Evolutionary conservation across 2,888 invertebrate species (phyloP).

Genomic region (Hanleya hanleyi): DNA sequence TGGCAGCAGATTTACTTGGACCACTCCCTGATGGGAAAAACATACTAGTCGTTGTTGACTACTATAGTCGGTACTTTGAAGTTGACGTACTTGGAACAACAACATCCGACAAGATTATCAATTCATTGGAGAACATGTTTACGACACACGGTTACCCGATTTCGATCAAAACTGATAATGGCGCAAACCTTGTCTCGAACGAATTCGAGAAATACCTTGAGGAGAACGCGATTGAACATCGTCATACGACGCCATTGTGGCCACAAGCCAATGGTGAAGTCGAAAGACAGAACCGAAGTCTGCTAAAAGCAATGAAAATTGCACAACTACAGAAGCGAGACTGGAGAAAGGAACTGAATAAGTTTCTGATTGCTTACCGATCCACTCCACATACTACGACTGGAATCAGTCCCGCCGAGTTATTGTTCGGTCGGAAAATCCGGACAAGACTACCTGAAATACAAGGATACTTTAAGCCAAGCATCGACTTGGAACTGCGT

Average conservation of each 20-base stretch:
- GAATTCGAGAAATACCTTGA: conserved; percentile 30
- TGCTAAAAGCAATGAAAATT: conserved; percentile 40
- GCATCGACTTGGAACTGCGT: conserved; percentile 6
- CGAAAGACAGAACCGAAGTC: conserved; percentile 38
- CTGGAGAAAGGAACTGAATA: conserved; percentile 17
- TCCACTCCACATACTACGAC: conserved; percentile 38
- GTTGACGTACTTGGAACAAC: conserved; percentile 25
- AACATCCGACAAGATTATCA: conserved; percentile 33
- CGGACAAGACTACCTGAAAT: conserved; percentile 34
- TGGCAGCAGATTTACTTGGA: conserved; percentile 37
- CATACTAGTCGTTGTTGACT: conserved; percentile 41
- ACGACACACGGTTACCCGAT: conserved; percentile 32
- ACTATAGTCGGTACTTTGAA: conserved; percentile 43
- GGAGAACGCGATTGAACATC: conserved; percentile 34
- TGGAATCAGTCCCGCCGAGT: conserved; percentile 33
- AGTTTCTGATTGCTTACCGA: conserved; percentile 30
- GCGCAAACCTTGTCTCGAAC: conserved; percentile 33
- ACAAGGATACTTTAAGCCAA: not conserved
- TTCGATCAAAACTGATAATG: conserved; percentile 38
- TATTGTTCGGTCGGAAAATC: conserved; percentile 32
- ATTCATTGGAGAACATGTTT: conserved; percentile 37
- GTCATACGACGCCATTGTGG: conserved; percentile 30
- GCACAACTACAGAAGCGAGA: conserved; percentile 26
- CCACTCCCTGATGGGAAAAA: conserved; percentile 38
- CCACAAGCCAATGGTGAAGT: conserved; percentile 42